These are phyloP conservation scores for Rhyacophila evoluta DNA, from an alignment of 2,888 invertebrate species.

Conservation along the genomic window DNA sequence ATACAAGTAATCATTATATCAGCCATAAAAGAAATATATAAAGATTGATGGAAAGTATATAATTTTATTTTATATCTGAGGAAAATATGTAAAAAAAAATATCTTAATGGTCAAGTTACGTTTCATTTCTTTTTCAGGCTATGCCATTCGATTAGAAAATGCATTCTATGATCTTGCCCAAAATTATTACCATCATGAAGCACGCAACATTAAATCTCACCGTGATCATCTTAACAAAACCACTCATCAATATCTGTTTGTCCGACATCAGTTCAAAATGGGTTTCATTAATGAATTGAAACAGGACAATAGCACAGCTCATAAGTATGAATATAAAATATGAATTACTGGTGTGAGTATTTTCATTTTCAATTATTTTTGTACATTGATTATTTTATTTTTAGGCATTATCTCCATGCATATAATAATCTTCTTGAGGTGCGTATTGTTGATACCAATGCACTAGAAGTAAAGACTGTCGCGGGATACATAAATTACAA, in stretches of 20 bases:
- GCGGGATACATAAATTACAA: constrained; percentile 97
- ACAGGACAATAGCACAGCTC: constrained; percentile 88
- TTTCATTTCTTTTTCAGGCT: constrained; percentile 60
- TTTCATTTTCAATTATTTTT: constrained; percentile 29
- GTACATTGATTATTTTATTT: constrained; percentile 32
- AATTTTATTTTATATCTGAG: no score
- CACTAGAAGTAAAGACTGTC: constrained; percentile 93
- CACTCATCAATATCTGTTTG: constrained; percentile 91
- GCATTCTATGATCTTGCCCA: constrained; percentile 95
- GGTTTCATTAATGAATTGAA: constrained; percentile 95
- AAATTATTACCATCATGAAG: constrained; percentile 91
- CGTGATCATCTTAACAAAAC: constrained; percentile 91
- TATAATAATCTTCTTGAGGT: constrained; percentile 92
- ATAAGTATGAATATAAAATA: constrained; percentile 70
- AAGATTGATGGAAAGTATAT: no score
- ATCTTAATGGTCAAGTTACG: no score
- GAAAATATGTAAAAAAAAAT: no score
- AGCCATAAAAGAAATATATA: no score
- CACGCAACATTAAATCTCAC: constrained; percentile 88
- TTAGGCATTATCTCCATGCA: constrained; percentile 85
- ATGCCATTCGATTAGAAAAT: constrained; percentile 85
- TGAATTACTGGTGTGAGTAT: background rate
- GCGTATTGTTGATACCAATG: constrained; percentile 89
- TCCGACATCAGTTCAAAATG: constrained; percentile 96
- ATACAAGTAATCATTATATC: no score